phyloP scores from a whole-genome alignment of 64 coral and sea anemone genomes.

The Pocillopora verrucosa region DNA sequence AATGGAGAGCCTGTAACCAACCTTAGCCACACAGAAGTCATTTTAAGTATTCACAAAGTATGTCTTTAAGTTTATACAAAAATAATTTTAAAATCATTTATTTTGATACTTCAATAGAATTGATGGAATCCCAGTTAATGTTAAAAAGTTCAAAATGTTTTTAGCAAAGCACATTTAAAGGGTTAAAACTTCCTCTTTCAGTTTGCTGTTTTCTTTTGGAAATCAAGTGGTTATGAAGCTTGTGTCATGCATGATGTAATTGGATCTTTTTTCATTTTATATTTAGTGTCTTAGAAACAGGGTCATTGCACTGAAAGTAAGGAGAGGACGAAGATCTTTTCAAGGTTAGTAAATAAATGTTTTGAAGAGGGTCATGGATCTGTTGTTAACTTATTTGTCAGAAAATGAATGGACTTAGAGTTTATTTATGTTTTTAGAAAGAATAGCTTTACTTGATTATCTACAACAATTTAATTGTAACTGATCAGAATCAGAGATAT shows the following conservation, averaged over 20 bases:
- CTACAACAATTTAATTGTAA: too few species aligned
- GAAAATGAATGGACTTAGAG: too few species aligned
- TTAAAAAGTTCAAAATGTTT: too few species aligned
- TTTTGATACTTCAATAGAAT: too few species aligned
- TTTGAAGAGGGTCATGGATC: too few species aligned
- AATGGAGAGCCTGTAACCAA: slow-evolving; percentile 73
- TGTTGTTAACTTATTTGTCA: too few species aligned
- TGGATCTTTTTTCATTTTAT: slow-evolving; percentile 7
- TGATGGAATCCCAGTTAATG: too few species aligned
- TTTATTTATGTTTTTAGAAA: too few species aligned
- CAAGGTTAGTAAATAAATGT: slow-evolving; percentile 43
- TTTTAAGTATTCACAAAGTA: slow-evolving; percentile 94
- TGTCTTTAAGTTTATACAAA: not conserved
- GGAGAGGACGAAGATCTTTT: slow-evolving; percentile 51
- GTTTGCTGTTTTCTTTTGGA: not conserved
- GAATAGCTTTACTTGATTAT: too few species aligned
- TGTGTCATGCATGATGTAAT: not conserved
- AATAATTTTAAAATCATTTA: not conserved
- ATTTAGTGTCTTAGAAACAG: slow-evolving; percentile 81
- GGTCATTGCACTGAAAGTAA: slow-evolving; percentile 88
- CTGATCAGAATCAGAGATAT: too few species aligned
- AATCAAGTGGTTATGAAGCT: not conserved
- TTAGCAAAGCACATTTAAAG: not conserved
- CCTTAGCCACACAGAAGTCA: slow-evolving; percentile 81
- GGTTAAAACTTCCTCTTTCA: not conserved